phyloP scores from a whole-genome alignment of 2,113 vertebrate genomes.

The Chaetops frenatus region DNA sequence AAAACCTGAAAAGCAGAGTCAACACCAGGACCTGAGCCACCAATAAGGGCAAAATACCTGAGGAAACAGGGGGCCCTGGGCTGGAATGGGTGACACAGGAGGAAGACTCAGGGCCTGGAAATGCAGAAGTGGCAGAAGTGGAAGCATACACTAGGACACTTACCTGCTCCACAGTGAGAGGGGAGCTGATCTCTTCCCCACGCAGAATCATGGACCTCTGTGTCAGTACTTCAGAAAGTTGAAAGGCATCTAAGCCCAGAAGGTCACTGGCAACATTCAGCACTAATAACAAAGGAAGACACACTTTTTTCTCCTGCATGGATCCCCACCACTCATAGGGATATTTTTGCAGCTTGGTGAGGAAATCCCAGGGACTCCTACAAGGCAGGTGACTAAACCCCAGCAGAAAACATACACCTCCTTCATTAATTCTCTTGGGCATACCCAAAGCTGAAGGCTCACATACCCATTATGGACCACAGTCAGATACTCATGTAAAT shows the following conservation, averaged over 20 bases:
- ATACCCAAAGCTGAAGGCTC: background rate
- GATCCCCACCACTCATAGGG: background rate
- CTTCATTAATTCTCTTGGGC: background rate
- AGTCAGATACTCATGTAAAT: background rate
- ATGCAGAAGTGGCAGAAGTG: background rate
- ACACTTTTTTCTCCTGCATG: background rate
- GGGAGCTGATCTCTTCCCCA: slow-evolving; percentile 92
- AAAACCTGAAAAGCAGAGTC: background rate
- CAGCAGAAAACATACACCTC: background rate
- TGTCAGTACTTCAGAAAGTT: slow-evolving; percentile 88
- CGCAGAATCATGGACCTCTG: slow-evolving; percentile 91
- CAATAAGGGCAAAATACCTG: background rate
- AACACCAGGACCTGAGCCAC: background rate
- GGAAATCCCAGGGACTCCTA: background rate
- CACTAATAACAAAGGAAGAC: slow-evolving; percentile 70
- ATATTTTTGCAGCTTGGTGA: background rate
- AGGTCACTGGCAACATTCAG: slow-evolving; percentile 83
- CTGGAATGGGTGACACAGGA: background rate
- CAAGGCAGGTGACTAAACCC: background rate
- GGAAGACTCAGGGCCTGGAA: background rate
- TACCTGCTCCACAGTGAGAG: slow-evolving; percentile 90
- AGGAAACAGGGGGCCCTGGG: background rate
- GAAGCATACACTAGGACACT: background rate
- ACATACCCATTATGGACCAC: background rate
- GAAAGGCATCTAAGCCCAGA: slow-evolving; percentile 86